Conservation (phyloP, 2,113 vertebrate species). For the Salminus brasiliensis region DNA sequence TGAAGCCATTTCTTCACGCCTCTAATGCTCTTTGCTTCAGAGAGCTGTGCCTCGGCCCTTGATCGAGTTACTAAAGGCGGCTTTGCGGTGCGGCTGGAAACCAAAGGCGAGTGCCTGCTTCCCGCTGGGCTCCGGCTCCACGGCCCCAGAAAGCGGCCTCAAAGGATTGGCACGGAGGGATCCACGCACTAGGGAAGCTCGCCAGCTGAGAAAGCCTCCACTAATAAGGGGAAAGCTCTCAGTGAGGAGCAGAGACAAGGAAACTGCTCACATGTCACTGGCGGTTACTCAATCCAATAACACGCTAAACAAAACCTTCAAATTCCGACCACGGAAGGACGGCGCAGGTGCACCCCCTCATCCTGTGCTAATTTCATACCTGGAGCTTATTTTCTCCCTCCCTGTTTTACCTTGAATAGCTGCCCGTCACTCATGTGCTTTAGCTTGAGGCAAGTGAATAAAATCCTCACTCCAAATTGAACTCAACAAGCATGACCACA, state of each 20-base stretch:
- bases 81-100: slow-evolving; percentile 70
- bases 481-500: neutral
- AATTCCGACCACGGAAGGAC: neutral
- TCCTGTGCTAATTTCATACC: neutral
- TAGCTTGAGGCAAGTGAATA: neutral
- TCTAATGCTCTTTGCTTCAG: slow-evolving; percentile 76
- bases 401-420: neutral
- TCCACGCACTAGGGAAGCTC: slow-evolving; percentile 1
- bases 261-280: slow-evolving; percentile 17
- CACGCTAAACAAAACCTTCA: slow-evolving; percentile 15
- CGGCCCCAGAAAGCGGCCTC: slow-evolving; percentile 67
- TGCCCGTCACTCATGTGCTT: neutral
- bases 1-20: slow-evolving; percentile 69
- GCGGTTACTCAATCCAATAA: slow-evolving; percentile 10
- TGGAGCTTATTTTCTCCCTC: neutral
- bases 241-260: slow-evolving; percentile 27
- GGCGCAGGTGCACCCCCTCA: neutral
- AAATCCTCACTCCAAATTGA: neutral
- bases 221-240: slow-evolving; percentile 32
- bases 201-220: slow-evolving; percentile 30
- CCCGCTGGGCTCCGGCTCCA: slow-evolving; percentile 68
- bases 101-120: slow-evolving; percentile 66
- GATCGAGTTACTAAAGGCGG: slow-evolving; percentile 74
- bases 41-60: slow-evolving; percentile 70
- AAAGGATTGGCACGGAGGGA: slow-evolving; percentile 63